Base-by-base conservation (phyloP, 2,113 vertebrate genomes). In the Tetraodon nigroviridis region DNA sequence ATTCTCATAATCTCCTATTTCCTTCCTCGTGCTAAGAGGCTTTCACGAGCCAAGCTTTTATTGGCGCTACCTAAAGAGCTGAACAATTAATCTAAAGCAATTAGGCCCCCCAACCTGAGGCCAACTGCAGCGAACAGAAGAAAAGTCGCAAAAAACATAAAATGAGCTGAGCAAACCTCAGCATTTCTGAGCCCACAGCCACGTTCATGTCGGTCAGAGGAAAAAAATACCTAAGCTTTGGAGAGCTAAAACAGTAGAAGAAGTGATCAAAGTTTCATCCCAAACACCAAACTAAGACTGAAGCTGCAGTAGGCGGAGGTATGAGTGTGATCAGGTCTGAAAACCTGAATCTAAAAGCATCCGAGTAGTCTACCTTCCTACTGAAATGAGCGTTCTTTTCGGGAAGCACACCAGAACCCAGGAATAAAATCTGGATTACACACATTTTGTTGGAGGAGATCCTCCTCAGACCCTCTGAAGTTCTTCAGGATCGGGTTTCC, bases 401-500 rank as follows among this genome's bases (percentile, higher is more conserved):
- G 76, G 74, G 70, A 79, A 69, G 75, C 56, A 63, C 49, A 76
- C 42, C 62, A 55, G 45, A 57, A 59, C 41, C 41, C 58, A 69
- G 60, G 53, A 68, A 68, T 71, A 66, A 71, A 76, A 49, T 58
- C 16, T 52, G 54, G 75, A 67, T 47, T 51, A 75, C 73, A 12
- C 57, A 22, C 17, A 50, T 67, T 24, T 61, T 63, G 44, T 55
- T 57, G 55, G 46, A 72, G 49, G 40, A 85, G 81, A 79, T 78
- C 76, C 64, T 81, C 78, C 67, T 81, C 78, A 52, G 48, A 61
- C 67, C 68, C 57, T 61, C 56, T 14, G 44, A 69, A 72, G 69
- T 58, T 80, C 75, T 48, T 74, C 60, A 75, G 73, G 80, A 77
- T 87, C 82, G 70, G 58, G 66, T 87, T 86, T 86, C 81, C 61